These are phyloP conservation scores for Tichodroma muraria DNA, from an alignment of 2,113 vertebrate genomes.

Conservation along the genomic window DNA sequence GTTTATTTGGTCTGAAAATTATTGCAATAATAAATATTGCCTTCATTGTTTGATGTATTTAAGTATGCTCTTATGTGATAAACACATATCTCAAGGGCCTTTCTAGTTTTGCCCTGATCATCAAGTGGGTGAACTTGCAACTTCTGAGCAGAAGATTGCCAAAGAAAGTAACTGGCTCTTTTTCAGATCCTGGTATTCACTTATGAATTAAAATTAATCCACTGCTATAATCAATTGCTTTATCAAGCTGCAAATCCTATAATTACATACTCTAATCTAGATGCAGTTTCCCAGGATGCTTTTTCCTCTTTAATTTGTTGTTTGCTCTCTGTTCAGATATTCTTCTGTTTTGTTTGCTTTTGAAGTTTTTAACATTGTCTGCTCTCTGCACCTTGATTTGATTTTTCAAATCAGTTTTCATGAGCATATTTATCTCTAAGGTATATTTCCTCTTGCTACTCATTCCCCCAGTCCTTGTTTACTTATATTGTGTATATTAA, in stretches of 20 bases:
- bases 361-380: background rate
- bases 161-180: background rate
- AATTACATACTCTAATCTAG: background rate
- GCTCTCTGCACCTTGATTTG: background rate
- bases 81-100: background rate
- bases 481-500: background rate
- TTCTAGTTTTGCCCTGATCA: background rate
- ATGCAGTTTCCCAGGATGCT: background rate
- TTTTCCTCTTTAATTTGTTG: background rate
- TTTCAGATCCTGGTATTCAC: background rate
- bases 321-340: background rate
- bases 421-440: background rate
- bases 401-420: background rate
- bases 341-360: background rate
- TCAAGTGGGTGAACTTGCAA: background rate
- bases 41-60: background rate
- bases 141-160: background rate
- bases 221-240: background rate
- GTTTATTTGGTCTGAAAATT: background rate
- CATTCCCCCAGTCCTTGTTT: background rate
- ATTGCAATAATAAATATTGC: background rate
- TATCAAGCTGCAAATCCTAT: conserved; percentile 17
- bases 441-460: background rate
- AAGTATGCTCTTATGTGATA: background rate
- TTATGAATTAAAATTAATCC: conserved; percentile 1